Evolutionary conservation across 1,140 invertebrate species (phyloP).

Genomic region (Trichonephila clavata): DNA sequence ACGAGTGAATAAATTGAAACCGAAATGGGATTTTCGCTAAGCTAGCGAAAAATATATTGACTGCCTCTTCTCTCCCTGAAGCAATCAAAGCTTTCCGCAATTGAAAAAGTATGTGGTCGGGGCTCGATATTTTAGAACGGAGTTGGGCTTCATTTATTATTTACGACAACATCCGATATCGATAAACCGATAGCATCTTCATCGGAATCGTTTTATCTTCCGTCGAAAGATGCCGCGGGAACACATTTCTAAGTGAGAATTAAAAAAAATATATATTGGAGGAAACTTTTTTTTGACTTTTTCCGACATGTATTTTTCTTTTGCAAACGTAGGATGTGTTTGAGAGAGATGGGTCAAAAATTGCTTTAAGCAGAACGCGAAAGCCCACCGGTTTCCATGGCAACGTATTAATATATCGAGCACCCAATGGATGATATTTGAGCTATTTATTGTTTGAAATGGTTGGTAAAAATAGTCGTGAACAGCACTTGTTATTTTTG

Average conservation of each 20-base stretch:
- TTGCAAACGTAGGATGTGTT: background rate
- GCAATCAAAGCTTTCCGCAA: background rate
- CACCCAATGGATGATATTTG: too few relatives aligned
- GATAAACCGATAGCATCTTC: constrained; percentile 17
- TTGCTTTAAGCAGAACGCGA: too few relatives aligned
- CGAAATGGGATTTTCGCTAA: background rate
- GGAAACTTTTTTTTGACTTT: background rate
- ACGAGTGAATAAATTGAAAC: background rate
- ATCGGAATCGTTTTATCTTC: background rate
- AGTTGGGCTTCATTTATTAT: background rate
- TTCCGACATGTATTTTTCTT: background rate
- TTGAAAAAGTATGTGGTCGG: background rate
- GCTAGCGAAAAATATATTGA: background rate
- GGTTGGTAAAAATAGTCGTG: too few relatives aligned
- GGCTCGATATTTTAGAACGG: background rate
- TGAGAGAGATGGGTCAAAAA: background rate
- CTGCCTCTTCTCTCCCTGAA: background rate
- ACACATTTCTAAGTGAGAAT: background rate
- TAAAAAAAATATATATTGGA: background rate
- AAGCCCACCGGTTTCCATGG: too few relatives aligned
- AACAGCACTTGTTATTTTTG: too few relatives aligned
- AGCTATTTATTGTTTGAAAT: too few relatives aligned
- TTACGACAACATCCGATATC: background rate
- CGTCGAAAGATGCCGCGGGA: background rate
- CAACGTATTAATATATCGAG: too few relatives aligned